A percentile compares a stretch with the other conserved stretches of the same genome.
Conservation (phyloP, 2,113 vertebrate genomes). For the Rostratula benghalensis region DNA sequence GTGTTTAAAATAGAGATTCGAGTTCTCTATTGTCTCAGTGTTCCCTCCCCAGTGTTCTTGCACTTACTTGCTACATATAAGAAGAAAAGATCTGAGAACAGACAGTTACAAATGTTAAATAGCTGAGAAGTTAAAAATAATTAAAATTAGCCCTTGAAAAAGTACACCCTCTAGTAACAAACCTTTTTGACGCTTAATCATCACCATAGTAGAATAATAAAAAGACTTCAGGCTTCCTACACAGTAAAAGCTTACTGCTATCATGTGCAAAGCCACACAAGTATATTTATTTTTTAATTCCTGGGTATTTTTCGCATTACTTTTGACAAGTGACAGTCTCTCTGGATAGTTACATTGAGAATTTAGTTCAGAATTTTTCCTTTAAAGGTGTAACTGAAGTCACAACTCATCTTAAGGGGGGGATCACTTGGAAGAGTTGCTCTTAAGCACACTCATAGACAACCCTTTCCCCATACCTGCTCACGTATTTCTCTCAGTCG, state of each 20-base stretch:
- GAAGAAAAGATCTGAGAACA: neutral
- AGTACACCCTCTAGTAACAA: neutral
- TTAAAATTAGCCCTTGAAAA: neutral
- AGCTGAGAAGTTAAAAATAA: slow-evolving; percentile 4
- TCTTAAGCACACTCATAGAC: neutral
- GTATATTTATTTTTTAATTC: neutral
- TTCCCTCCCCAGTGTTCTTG: neutral
- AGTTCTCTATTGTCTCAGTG: neutral
- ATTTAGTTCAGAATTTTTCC: neutral
- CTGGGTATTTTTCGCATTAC: neutral
- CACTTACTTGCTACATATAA: neutral
- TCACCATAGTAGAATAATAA: neutral
- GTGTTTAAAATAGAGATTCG: neutral
- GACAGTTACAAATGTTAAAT: neutral
- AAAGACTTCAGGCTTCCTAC: slow-evolving; percentile 12
- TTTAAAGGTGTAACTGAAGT: neutral
- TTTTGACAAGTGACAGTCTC: neutral
- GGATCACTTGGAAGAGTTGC: neutral
- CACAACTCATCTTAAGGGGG: neutral
- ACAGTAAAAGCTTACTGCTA: neutral
- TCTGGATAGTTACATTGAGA: neutral
- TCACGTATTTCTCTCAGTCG: neutral
- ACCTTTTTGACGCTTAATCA: neutral
- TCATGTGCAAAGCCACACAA: neutral
- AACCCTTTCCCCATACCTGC: neutral